A percentile compares a stretch with the other conserved stretches of the same genome.
Evolutionary conservation across 2,797 vertebrate species (phyloP).

Genomic region (Catharus ustulatus): DNA sequence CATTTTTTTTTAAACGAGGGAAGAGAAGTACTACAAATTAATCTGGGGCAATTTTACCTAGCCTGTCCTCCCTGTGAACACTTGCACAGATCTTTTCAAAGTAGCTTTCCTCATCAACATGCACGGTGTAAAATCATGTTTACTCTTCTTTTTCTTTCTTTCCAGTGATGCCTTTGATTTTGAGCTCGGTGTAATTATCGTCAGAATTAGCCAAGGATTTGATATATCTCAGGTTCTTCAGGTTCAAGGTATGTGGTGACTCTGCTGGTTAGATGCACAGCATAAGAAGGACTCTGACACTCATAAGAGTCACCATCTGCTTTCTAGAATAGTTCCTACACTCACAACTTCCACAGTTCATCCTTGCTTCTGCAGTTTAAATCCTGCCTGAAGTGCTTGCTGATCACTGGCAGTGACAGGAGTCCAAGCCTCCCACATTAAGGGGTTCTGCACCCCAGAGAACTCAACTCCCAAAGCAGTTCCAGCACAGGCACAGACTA

Average conservation of each 20-base stretch:
- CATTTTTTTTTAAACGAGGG: not conserved
- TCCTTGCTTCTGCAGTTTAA: not conserved
- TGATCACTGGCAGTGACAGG: not conserved
- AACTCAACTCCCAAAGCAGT: not conserved
- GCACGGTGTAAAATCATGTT: not conserved
- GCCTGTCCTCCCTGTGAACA: not conserved
- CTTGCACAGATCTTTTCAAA: not conserved
- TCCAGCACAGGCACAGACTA: not conserved
- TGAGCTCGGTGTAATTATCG: slow-evolving; percentile 87
- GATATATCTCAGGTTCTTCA: slow-evolving; percentile 90
- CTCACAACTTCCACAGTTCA: not conserved
- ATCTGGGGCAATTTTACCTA: not conserved
- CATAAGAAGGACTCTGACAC: not conserved
- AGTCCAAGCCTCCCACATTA: not conserved
- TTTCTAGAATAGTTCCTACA: not conserved
- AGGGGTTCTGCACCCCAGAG: not conserved
- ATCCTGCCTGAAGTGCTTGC: not conserved
- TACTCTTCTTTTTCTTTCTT: not conserved
- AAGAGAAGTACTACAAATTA: not conserved
- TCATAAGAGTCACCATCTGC: not conserved
- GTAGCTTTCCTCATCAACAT: not conserved
- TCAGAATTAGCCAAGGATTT: slow-evolving; percentile 90
- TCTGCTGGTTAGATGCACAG: not conserved
- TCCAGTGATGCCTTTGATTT: slow-evolving; percentile 95
- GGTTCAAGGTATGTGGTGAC: slow-evolving; percentile 85